phyloP scores from a whole-genome alignment of 2,888 invertebrate genomes.

The Erynnis tages region DNA sequence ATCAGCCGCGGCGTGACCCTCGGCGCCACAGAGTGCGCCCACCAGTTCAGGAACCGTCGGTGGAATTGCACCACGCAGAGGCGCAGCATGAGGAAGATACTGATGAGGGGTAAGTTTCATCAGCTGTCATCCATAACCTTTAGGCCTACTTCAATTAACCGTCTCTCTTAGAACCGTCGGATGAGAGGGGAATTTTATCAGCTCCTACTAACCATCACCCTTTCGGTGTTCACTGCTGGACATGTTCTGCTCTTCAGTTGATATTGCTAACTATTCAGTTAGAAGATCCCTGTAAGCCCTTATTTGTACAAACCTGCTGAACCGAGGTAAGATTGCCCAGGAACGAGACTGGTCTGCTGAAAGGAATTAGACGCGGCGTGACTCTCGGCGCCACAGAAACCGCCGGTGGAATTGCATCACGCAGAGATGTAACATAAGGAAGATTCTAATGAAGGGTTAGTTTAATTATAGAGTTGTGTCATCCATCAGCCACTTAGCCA shows the following conservation, averaged over 20 bases:
- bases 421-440: conserved; percentile 88
- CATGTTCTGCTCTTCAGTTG: no score
- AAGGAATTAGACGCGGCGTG: conserved; percentile 92
- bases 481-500: no score
- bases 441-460: conserved; percentile 91
- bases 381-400: conserved; percentile 90
- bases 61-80: conserved; percentile 95
- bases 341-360: conserved; percentile 89
- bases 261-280: no score
- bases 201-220: no score
- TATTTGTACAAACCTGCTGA: no score
- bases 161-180: no score
- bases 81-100: conserved; percentile 90
- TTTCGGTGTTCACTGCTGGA: no score
- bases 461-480: neutral
- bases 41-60: conserved; percentile 91
- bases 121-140: no score
- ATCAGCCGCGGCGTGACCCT: conserved; percentile 91
- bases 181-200: no score
- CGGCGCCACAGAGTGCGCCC: conserved; percentile 92
- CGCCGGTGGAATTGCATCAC: conserved; percentile 95
- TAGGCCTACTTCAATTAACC: no score
- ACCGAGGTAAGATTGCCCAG: no score
- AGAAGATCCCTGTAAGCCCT: no score
- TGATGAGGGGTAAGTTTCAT: conserved; percentile 86